Conservation (phyloP, 2,888 invertebrate genomes). For the Drosophila pseudotakahashii region DNA sequence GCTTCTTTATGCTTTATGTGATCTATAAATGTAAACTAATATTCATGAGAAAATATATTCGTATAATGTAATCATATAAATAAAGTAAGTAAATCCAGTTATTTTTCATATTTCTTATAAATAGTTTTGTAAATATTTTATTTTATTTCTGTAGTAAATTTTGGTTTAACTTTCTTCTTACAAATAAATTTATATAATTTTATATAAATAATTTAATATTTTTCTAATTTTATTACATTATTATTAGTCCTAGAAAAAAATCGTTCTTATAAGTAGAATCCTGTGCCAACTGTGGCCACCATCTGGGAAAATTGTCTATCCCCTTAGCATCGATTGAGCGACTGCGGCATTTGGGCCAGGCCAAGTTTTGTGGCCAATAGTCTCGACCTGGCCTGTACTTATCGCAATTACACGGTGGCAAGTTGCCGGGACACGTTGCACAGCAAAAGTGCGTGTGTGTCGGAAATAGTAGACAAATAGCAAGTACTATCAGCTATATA, state of each 20-base stretch:
- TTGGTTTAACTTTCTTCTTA: neutral
- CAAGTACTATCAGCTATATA: no score
- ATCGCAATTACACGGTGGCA: constrained; percentile 40
- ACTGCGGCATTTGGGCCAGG: constrained; percentile 29
- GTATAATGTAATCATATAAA: no score
- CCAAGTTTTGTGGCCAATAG: constrained; percentile 35
- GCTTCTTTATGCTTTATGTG: no score
- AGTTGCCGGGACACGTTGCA: constrained; percentile 36
- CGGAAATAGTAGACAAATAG: constrained; percentile 6
- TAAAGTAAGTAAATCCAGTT: no score
- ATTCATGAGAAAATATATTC: no score
- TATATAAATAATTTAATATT: no score
- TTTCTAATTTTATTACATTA: no score
- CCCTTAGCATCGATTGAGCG: constrained; percentile 12
- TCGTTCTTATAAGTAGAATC: neutral
- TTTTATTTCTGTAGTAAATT: neutral
- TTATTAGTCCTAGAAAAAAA: neutral
- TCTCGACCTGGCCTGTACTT: constrained; percentile 31
- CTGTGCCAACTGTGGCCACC: constrained; percentile 20
- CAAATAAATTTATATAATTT: no score
- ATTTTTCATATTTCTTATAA: no score
- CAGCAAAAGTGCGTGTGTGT: constrained; percentile 33
- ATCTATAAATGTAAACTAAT: no score
- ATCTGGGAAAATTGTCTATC: constrained; percentile 8
- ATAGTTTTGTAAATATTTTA: no score